These are phyloP conservation scores for Engraulis encrasicolus DNA, from an alignment of 2,113 vertebrate genomes.

Conservation along the genomic window DNA sequence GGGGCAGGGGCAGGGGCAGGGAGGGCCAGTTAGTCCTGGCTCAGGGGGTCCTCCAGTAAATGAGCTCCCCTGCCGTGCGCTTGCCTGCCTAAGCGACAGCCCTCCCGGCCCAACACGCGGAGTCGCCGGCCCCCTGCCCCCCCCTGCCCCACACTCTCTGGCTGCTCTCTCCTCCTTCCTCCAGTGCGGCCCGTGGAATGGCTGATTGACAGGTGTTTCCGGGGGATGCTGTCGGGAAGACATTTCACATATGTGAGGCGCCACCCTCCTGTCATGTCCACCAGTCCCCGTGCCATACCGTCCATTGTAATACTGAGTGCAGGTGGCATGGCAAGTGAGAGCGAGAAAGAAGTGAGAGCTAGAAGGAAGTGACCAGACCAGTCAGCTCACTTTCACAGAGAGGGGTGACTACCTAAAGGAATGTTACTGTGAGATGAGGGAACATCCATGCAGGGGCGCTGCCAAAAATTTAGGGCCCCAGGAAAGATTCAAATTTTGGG, in stretches of 20 bases:
- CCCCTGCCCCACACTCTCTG: conserved; percentile 36
- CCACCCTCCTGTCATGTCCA: conserved; percentile 73
- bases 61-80: conserved; percentile 66
- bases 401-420: no score
- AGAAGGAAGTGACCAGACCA: conserved; percentile 48
- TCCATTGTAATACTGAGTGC: conserved; percentile 80
- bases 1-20: no score
- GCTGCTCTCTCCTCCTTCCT: conserved; percentile 43
- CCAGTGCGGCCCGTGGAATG: conserved; percentile 58
- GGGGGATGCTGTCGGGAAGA: conserved; percentile 77
- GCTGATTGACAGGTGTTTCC: conserved; percentile 77
- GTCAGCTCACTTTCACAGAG: conserved; percentile 61
- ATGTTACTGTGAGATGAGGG: no score
- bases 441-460: no score
- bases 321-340: conserved; percentile 71
- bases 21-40: no score
- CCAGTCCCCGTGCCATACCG: conserved; percentile 67
- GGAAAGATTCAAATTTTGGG: no score
- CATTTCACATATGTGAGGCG: conserved; percentile 85
- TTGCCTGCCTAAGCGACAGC: conserved; percentile 66
- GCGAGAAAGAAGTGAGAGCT: conserved; percentile 46
- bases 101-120: conserved; percentile 52
- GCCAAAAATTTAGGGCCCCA: no score
- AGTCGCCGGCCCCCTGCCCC: conserved; percentile 25
- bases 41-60: conserved; percentile 61